Percentiles rank a stretch among this genome's conserved stretches.
Evolutionary conservation across 2,888 invertebrate genomes (phyloP).

Genomic region (Rhagonycha fulva): DNA sequence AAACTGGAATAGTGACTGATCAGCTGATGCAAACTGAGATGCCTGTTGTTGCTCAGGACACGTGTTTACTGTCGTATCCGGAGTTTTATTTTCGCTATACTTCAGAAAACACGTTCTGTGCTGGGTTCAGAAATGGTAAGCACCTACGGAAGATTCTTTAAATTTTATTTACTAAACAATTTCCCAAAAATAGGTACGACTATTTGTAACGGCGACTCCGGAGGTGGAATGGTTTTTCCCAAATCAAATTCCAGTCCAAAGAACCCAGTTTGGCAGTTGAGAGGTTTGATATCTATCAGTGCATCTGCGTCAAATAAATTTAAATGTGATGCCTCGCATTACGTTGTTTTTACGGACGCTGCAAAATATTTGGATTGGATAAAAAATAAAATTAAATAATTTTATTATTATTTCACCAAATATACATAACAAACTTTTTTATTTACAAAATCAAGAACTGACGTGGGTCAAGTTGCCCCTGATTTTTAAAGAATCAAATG

Average conservation of each 20-base stretch:
- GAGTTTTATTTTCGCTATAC: conserved; percentile 65
- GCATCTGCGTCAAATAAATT: neutral
- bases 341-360: neutral
- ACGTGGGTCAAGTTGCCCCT: too few relatives aligned
- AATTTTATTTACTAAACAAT: neutral
- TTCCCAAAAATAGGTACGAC: conserved; percentile 56
- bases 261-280: too few relatives aligned
- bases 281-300: neutral
- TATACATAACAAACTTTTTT: too few relatives aligned
- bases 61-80: conserved; percentile 64
- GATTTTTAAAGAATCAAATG: too few relatives aligned
- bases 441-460: too few relatives aligned
- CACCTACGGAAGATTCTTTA: conserved; percentile 49
- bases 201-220: conserved; percentile 59
- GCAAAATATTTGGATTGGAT: neutral
- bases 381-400: neutral
- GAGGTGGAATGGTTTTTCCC: conserved; percentile 53
- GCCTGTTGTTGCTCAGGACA: conserved; percentile 60
- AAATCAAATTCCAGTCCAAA: conserved; percentile 37
- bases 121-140: conserved; percentile 41
- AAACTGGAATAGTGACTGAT: conserved; percentile 10
- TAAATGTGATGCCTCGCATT: neutral
- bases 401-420: too few relatives aligned
- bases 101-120: conserved; percentile 60
- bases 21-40: conserved; percentile 12